A percentile compares a stretch with the other conserved stretches of the same genome.
Evolutionary conservation across 2,797 vertebrate genomes (phyloP).

Genomic region (Tauraco hartlaubi): DNA sequence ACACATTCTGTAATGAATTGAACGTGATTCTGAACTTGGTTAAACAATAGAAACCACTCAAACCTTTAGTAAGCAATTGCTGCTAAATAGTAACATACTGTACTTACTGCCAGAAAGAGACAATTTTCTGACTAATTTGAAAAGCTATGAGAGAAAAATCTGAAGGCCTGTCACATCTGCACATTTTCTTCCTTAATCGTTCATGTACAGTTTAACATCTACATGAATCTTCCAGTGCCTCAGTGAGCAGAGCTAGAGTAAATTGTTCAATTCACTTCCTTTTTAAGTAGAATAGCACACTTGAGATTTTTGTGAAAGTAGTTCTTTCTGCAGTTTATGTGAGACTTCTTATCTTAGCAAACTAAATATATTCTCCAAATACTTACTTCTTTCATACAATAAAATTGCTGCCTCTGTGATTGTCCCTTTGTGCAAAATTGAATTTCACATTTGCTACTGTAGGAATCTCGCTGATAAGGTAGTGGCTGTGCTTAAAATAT

Average conservation of each 20-base stretch:
- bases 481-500: neutral
- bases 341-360: slow-evolving; percentile 20
- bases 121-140: slow-evolving; percentile 63
- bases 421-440: neutral
- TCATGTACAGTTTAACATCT: slow-evolving; percentile 27
- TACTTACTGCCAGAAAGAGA: slow-evolving; percentile 34
- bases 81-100: neutral
- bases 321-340: neutral
- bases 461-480: neutral
- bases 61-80: slow-evolving; percentile 37
- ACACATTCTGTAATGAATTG: slow-evolving; percentile 32
- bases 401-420: neutral
- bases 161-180: slow-evolving; percentile 31
- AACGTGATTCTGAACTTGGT: slow-evolving; percentile 16
- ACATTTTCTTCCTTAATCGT: slow-evolving; percentile 42
- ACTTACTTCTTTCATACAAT: neutral
- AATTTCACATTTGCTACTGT: neutral
- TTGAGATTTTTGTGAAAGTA: neutral
- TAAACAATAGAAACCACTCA: neutral
- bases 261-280: neutral
- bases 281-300: slow-evolving; percentile 4
- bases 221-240: slow-evolving; percentile 21
- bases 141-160: slow-evolving; percentile 58
- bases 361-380: slow-evolving; percentile 11
- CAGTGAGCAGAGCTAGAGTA: neutral